These are phyloP conservation scores for Brienomyrus longianalis DNA, from an alignment of 2,113 vertebrate species.

Conservation along the genomic window DNA sequence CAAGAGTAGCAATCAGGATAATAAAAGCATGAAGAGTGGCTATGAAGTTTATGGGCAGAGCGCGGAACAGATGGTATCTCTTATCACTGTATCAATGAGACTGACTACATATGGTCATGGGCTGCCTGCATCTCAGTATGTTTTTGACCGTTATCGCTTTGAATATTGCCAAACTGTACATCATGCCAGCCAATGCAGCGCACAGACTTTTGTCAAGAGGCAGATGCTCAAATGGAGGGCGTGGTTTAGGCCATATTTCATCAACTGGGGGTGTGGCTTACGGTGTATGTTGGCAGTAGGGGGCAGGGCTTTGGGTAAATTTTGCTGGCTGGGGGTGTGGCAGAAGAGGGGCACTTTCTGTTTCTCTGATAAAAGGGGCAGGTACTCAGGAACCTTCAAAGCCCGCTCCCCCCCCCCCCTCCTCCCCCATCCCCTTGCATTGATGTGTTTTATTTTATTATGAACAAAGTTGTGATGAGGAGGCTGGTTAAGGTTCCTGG, in stretches of 20 bases:
- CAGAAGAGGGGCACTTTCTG: background rate
- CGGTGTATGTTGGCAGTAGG: too few species aligned
- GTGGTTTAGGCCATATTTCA: background rate
- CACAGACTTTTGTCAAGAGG: background rate
- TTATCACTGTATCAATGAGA: background rate
- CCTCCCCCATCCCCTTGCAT: background rate
- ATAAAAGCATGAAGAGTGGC: background rate
- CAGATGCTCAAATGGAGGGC: background rate
- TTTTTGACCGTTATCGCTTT: background rate
- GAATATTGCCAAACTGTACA: background rate
- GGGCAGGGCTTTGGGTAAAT: background rate
- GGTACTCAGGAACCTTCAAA: background rate
- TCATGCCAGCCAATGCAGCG: background rate
- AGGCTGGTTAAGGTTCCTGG: background rate
- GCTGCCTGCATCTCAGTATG: background rate
- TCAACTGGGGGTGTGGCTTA: background rate
- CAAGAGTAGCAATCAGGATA: background rate
- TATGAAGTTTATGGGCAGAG: background rate
- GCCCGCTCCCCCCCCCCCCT: background rate
- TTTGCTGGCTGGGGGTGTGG: background rate
- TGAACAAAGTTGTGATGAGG: background rate
- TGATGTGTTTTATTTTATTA: background rate
- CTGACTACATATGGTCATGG: background rate
- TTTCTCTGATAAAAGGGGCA: background rate
- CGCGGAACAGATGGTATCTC: background rate